Base-by-base conservation (phyloP, 2,113 vertebrate genomes). In the Caloenas nicobarica region DNA sequence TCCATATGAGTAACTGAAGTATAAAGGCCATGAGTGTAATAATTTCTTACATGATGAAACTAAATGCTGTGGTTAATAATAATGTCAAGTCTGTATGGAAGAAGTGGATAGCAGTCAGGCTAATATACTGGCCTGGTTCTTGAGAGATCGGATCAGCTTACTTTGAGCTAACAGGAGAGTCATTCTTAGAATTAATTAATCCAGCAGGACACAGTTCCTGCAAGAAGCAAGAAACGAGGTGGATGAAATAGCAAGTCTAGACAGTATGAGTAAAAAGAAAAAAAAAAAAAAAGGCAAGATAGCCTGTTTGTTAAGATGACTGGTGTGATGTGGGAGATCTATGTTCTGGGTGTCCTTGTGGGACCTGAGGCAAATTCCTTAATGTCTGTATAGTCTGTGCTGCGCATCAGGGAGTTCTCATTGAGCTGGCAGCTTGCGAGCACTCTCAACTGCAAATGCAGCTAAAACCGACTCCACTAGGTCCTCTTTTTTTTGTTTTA, bases 331-430 rank as follows among this genome's bases (percentile, higher is more conserved):
- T 29, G 51, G 46, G 19, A 76, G 31, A 44, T 36, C 34, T 42
- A 1, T 2, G 13, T 54, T 65, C 51, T 51, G 33, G 71, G 26
- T 73, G 9, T 46, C 24, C 72, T 16, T 23, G 34, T 22, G 17
- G 44, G 51, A 38, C 46, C 34, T 22, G 7, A 61, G 28, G 77
- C 34, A 36, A 70, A 53, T 51, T 29, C 70, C 28, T 72, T 50
- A 10, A 21, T 11, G 12, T 61, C 77, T 81, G 40, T 8, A 23
- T 8, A 31, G 31, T 14, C 74, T 40, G 42, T 2, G 5, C 69
- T 24, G 38, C 0, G 3, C 29, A 51, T 33, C 23, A 0, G 11
- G n/a, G 21, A 18, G 11, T 36, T 24, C 26, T 40, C n/a, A 7
- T 31, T 60, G 68, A 58, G 5, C 57, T 48, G 5, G 2, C 48